Percentiles rank a stretch among this genome's conserved stretches.
Conservation (phyloP, 2,888 invertebrate species). For the Horisme vitalbata region DNA sequence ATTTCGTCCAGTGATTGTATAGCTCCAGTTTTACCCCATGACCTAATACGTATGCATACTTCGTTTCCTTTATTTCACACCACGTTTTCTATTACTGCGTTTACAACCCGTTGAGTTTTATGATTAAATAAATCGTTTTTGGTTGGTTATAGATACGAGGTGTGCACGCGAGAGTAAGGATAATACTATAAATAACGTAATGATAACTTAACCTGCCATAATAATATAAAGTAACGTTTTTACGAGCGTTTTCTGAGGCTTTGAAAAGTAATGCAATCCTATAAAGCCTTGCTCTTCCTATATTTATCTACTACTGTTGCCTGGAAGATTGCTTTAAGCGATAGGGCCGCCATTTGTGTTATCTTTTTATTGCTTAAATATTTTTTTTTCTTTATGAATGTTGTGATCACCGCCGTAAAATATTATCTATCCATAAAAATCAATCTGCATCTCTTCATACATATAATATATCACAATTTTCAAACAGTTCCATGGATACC, state of each 20-base stretch:
- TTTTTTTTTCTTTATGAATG: too few species aligned
- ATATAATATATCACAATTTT: too few species aligned
- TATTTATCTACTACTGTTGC: too few species aligned
- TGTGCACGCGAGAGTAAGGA: slow-evolving; percentile 15
- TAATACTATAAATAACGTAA: slow-evolving; percentile 11
- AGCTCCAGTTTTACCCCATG: slow-evolving; percentile 23
- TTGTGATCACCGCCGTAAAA: too few species aligned
- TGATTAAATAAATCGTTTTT: slow-evolving; percentile 27
- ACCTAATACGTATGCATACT: slow-evolving; percentile 43
- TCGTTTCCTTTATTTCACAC: slow-evolving; percentile 36
- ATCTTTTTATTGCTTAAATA: too few species aligned
- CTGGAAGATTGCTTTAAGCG: too few species aligned
- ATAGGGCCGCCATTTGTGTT: too few species aligned
- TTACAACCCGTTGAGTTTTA: slow-evolving; percentile 25
- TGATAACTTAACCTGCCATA: slow-evolving; percentile 1
- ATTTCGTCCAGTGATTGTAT: slow-evolving; percentile 8
- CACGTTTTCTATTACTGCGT: slow-evolving; percentile 29
- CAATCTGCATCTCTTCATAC: too few species aligned
- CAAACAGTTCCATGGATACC: slow-evolving; percentile 1
- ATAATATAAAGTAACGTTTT: slow-evolving; percentile 14
- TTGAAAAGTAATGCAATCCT: too few species aligned
- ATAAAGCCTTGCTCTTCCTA: too few species aligned
- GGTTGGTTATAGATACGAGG: slow-evolving; percentile 25
- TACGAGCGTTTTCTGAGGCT: slow-evolving; percentile 12
- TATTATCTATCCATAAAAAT: too few species aligned